Evolutionary conservation across 1,140 invertebrate species (phyloP), one percentile per base, ranked within the genome.

Genomic region (Drosophila burlai): DNA sequence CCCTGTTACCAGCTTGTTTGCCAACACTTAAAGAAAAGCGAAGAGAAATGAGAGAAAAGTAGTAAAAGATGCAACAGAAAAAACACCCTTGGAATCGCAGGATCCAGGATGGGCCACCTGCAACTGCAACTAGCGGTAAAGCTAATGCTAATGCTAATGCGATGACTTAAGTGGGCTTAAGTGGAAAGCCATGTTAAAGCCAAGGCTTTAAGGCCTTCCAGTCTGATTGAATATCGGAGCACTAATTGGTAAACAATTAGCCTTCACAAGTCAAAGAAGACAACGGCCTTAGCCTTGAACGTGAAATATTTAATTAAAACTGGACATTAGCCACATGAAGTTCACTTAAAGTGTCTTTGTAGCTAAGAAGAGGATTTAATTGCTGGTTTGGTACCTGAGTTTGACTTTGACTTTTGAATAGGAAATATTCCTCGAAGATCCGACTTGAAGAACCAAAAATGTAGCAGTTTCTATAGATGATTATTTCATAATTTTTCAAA

Each of bases 1-100:
- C 59, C 76, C 59, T 68, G 84, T 77, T 83, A 74, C 72, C 76
- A 83, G 76, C 80, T 87, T 87, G 84, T 87, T 87, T 84, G 77
- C 80, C 84, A 89, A 84, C 83, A 89, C 83, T 87, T 81, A 69
- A 83, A 77, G 63, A 81, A 73, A 72, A 38, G n/a, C 13, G 15
- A 24, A 29, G 43, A 10, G 21, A 57, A 26, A 57, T 57, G 15
- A 24, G 54, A 16, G 9, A 10, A 11, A 38, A 40, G n/a, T 15
- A 13, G 11, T 6, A 34, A 29, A 10, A 9, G 18, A 18, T 11
- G n/a, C 10, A 21, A 4, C 10, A 11, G 9, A 11, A 21, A 21
- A 34, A 15, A 24, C 4, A 54, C 54, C 34, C 34, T 40, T 55
- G 52, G 21, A 24, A 55, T 6, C 9, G 26, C 10, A 34, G 29